Percentiles rank a stretch among this genome's conserved stretches.
Evolutionary conservation across 2,113 vertebrate genomes (phyloP).

Genomic region (Nicator chloris): DNA sequence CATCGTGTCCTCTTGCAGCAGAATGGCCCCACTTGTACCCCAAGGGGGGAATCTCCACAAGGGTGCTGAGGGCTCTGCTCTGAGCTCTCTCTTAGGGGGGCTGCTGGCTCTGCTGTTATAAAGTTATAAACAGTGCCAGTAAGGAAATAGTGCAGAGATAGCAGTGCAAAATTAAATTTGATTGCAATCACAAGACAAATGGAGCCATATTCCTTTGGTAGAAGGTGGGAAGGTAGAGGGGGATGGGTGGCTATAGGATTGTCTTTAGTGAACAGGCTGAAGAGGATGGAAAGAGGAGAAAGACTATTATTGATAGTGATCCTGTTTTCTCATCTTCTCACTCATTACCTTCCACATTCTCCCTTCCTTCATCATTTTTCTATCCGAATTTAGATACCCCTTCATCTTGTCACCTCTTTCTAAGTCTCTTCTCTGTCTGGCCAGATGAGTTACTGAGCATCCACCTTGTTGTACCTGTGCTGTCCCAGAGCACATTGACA

Average conservation of each 20-base stretch:
- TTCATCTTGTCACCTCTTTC: background rate
- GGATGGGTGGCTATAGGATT: background rate
- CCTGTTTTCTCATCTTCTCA: background rate
- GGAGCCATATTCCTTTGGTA: background rate
- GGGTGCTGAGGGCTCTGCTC: background rate
- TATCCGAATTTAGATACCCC: background rate
- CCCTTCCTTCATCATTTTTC: background rate
- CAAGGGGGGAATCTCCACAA: background rate
- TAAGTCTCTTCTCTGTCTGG: background rate
- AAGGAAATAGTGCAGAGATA: background rate
- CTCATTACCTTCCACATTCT: background rate
- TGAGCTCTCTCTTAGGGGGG: background rate
- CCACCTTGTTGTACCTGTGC: background rate
- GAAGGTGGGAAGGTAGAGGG: background rate
- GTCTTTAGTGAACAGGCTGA: background rate
- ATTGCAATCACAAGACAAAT: background rate
- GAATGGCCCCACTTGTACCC: background rate
- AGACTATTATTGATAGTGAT: background rate
- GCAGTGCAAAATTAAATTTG: background rate
- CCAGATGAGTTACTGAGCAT: background rate
- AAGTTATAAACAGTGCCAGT: background rate
- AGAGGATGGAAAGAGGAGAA: background rate
- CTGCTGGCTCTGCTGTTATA: background rate
- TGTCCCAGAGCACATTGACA: background rate
- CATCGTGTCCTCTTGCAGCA: background rate